Conservation (phyloP, 2,797 vertebrate genomes). For the Sebastes minor region DNA sequence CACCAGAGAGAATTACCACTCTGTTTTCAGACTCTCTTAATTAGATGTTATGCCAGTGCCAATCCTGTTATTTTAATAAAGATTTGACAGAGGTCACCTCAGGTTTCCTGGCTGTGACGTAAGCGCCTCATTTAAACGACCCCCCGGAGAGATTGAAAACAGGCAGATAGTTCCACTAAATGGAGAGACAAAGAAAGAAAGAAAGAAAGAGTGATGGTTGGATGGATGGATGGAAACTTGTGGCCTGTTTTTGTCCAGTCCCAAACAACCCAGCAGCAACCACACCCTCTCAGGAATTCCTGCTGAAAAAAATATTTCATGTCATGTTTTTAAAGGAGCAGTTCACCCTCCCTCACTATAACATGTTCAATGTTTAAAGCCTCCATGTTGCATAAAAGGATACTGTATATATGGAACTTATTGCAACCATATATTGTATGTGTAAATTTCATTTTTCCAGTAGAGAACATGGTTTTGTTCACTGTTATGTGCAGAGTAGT, state of each 20-base stretch:
- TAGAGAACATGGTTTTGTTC: not conserved
- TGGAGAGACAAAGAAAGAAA: conserved; percentile 38
- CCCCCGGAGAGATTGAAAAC: conserved; percentile 57
- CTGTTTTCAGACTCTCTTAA: conserved; percentile 26
- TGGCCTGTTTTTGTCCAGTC: conserved; percentile 66
- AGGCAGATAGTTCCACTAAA: conserved; percentile 28
- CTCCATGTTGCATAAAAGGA: not conserved
- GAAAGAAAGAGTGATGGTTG: conserved; percentile 7
- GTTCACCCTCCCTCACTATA: conserved; percentile 8
- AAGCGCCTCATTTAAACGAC: conserved; percentile 39
- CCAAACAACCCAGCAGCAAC: conserved; percentile 61
- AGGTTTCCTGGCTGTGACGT: conserved; percentile 58
- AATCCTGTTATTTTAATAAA: conserved; percentile 50
- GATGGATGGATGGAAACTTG: conserved; percentile 67
- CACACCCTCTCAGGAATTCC: conserved; percentile 79
- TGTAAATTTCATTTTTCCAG: not conserved
- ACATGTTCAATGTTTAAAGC: conserved; percentile 2
- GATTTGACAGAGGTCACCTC: conserved; percentile 50
- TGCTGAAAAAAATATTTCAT: conserved; percentile 64
- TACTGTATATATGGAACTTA: not conserved
- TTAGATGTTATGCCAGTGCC: conserved; percentile 29
- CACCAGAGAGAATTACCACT: not conserved
- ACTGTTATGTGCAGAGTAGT: not conserved
- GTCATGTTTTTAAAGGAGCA: conserved; percentile 55
- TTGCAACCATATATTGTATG: not conserved